Base-by-base conservation (phyloP, 2,888 invertebrate species). In the Cryptophagus acutangulus region DNA sequence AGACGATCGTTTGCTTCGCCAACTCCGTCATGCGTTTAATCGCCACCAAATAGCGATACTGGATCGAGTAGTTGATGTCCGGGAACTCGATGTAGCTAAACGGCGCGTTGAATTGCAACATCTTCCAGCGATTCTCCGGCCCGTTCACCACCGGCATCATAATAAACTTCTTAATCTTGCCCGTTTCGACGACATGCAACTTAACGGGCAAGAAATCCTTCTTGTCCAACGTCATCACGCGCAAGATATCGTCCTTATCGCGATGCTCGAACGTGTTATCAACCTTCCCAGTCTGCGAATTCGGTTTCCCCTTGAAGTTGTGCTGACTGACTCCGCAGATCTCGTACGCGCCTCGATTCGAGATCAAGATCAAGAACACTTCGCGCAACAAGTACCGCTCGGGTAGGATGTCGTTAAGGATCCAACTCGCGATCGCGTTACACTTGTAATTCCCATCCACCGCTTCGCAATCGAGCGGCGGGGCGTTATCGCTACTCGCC, bases 41-140 rank as follows among this genome's bases (percentile, higher is more conserved):
- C n/a, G 6, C 70, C 30, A 71, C 52, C 48, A 79, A 67, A 54
- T 74, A 68, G 2, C 57, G 73, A 40, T 71, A 73, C 60, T 73
- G 75, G 1, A 78, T 75, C 39, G 74, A 74, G 55, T 75, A 76
- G 1, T 74, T 71, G 54, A 67, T 71, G 29, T 66, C 68, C 41
- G 63, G 66, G 54, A 79, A 75, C 37, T 71, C 66, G 33, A 79
- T 67, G 57, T 74, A 74, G 12, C 59, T 63, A 57, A 79, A 77
- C n/a, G n/a, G n/a, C n/a, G n/a, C n/a, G n/a, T n/a, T n/a, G n/a
- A n/a, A n/a, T n/a, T n/a, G n/a, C n/a, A n/a, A n/a, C n/a, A n/a
- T n/a, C n/a, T n/a, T n/a, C n/a, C n/a, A n/a, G n/a, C n/a, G n/a
- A n/a, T n/a, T n/a, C n/a, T n/a, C n/a, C n/a, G n/a, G n/a, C n/a